phyloP scores from a whole-genome alignment of 2,888 invertebrate species.

The Galeruca laticollis region DNA sequence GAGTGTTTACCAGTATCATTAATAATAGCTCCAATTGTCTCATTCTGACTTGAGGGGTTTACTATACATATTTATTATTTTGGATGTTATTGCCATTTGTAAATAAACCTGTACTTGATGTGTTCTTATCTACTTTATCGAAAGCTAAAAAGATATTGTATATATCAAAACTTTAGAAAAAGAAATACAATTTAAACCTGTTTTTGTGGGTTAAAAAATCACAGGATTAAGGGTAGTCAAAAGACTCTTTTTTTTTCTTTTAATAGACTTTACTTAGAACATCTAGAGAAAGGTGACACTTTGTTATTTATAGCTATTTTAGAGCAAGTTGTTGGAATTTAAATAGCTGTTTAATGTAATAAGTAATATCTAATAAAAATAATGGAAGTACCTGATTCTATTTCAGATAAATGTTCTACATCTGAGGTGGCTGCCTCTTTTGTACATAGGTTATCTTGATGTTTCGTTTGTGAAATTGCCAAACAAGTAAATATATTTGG shows the following conservation, averaged over 20 bases:
- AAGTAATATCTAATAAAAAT: too few species aligned
- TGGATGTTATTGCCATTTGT: too few species aligned
- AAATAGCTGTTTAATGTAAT: not conserved
- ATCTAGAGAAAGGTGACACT: not conserved
- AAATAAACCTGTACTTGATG: slow-evolving; percentile 18
- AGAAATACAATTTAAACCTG: not conserved
- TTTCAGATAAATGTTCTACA: slow-evolving; percentile 16
- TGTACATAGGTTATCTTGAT: slow-evolving; percentile 24
- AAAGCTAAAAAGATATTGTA: not conserved
- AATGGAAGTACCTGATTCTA: too few species aligned
- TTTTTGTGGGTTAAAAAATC: not conserved
- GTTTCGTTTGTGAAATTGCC: too few species aligned
- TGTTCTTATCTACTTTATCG: not conserved
- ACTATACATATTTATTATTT: slow-evolving; percentile 5
- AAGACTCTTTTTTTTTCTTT: not conserved
- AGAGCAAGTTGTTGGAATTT: not conserved
- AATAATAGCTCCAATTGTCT: slow-evolving; percentile 14
- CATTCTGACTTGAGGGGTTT: slow-evolving; percentile 19
- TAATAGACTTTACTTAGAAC: not conserved
- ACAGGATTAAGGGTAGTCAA: not conserved
- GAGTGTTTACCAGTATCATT: slow-evolving; percentile 19
- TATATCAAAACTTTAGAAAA: not conserved
- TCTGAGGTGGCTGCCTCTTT: slow-evolving; percentile 11
- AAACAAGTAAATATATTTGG: too few species aligned
- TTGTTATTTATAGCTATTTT: not conserved